These are phyloP conservation scores for Platysteira castanea DNA, from an alignment of 2,113 vertebrate genomes.

Conservation along the genomic window DNA sequence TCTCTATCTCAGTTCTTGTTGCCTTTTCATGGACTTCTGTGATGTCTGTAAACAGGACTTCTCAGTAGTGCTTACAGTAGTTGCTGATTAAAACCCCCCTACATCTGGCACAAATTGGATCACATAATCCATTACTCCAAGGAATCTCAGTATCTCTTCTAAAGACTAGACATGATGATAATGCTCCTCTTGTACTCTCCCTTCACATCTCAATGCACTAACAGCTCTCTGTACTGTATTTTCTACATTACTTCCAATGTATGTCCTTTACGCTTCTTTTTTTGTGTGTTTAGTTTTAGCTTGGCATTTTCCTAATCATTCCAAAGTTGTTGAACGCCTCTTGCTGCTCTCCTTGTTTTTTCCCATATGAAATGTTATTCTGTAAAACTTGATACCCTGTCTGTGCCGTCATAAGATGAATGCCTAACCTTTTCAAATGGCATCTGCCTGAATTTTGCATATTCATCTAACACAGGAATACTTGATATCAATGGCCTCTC, in stretches of 20 bases:
- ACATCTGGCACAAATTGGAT: not conserved
- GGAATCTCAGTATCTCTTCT: not conserved
- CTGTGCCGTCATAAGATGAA: not conserved
- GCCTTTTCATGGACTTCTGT: not conserved
- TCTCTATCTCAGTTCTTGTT: not conserved
- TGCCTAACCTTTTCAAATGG: conserved; percentile 15
- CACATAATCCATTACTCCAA: not conserved
- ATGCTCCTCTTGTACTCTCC: not conserved
- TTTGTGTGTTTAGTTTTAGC: not conserved
- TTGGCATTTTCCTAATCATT: not conserved
- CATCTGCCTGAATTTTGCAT: not conserved
- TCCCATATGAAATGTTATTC: not conserved
- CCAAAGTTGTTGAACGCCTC: not conserved
- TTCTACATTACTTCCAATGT: not conserved
- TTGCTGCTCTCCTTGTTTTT: not conserved
- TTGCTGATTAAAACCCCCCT: not conserved
- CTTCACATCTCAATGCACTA: not conserved
- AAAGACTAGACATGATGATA: not conserved
- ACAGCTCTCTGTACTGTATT: not conserved
- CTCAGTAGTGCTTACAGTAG: not conserved
- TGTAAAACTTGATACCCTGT: not conserved
- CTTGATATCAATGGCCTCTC: not conserved
- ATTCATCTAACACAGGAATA: not conserved
- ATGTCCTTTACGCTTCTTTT: not conserved
- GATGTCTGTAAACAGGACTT: not conserved